phyloP scores from a whole-genome alignment of 2,888 invertebrate genomes.

The Drosophila niveifrons region DNA sequence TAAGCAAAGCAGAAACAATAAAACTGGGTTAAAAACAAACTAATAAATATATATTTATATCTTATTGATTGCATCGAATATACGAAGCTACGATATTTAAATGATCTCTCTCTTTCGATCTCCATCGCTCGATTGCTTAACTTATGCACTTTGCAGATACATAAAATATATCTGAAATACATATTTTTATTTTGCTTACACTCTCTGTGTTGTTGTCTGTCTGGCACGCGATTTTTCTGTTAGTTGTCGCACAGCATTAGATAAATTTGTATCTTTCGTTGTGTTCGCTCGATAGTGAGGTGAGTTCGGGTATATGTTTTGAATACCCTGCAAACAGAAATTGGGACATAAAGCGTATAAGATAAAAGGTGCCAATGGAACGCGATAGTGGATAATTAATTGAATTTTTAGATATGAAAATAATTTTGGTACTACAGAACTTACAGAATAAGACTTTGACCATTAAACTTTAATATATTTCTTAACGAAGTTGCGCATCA shows the following conservation, averaged over 20 bases:
- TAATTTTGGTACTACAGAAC: too few species aligned
- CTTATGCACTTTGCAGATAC: conserved; percentile 17
- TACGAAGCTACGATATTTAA: neutral
- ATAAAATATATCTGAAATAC: conserved; percentile 32
- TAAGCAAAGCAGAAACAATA: neutral
- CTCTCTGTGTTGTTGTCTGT: conserved; percentile 18
- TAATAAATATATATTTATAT: conserved; percentile 1
- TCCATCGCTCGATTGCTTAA: neutral
- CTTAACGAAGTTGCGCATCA: too few species aligned
- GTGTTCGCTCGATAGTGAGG: conserved; percentile 45
- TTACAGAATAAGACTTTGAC: too few species aligned
- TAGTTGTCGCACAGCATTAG: conserved; percentile 33
- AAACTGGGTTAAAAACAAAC: conserved; percentile 18
- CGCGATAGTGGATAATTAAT: neutral
- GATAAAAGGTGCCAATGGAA: neutral
- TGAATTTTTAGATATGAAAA: neutral
- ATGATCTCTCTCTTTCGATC: neutral
- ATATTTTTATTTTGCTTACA: conserved; percentile 24
- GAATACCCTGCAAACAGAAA: conserved; percentile 14
- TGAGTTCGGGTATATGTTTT: conserved; percentile 23
- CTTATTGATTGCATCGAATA: conserved; percentile 7
- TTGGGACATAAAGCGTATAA: neutral
- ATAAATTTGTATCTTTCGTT: conserved; percentile 58
- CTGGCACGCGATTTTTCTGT: conserved; percentile 43
- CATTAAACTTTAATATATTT: too few species aligned